Evolutionary conservation across 2,797 vertebrate species (phyloP).

Genomic region (Malurus leucopterus): DNA sequence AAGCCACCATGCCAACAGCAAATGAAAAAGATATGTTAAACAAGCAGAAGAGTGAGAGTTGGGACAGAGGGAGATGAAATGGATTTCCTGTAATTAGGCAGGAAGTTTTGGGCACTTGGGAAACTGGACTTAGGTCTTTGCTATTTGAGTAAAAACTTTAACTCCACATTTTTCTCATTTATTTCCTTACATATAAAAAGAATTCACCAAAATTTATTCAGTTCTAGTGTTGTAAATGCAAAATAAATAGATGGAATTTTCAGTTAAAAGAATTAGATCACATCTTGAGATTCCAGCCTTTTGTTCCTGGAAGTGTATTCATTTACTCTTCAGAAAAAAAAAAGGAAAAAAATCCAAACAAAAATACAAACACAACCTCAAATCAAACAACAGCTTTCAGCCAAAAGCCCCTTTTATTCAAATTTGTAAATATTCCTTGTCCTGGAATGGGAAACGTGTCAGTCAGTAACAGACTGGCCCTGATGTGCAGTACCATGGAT

Average conservation of each 20-base stretch:
- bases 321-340: background rate
- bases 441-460: background rate
- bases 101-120: background rate
- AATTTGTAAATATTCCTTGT: background rate
- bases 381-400: fast-evolving
- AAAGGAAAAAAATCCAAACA: background rate
- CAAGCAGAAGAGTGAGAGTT: background rate
- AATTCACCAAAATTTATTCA: background rate
- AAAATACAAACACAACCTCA: background rate
- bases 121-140: background rate
- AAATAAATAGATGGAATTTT: background rate
- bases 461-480: background rate
- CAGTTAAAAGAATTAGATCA: background rate
- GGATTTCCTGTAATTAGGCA: background rate
- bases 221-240: background rate
- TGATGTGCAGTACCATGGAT: background rate
- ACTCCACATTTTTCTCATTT: background rate
- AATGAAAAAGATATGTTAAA: background rate
- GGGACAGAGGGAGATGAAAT: background rate
- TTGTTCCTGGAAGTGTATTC: background rate
- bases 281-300: background rate
- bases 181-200: background rate
- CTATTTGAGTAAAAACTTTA: background rate
- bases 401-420: background rate
- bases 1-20: background rate